Conservation (phyloP, 2,113 vertebrate genomes). For the Proterorhinus semilunaris region DNA sequence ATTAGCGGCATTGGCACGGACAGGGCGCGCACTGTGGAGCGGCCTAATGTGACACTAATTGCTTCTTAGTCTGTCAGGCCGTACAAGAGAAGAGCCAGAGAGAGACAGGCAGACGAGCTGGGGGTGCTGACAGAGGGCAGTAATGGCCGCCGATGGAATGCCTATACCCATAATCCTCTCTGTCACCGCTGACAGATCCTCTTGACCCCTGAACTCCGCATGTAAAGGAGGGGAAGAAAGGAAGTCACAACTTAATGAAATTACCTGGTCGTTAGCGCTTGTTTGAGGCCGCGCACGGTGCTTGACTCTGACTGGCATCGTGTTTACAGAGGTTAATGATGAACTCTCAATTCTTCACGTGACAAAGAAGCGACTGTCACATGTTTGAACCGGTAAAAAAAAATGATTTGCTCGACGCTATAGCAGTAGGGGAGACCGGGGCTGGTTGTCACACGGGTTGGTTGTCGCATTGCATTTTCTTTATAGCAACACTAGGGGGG, state of each 20-base stretch:
- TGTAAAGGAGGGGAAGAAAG: slow-evolving; percentile 70
- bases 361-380: background rate
- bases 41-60: slow-evolving; percentile 82
- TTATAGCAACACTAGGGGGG: no score
- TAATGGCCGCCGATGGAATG: slow-evolving; percentile 78
- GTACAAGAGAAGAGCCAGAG: slow-evolving; percentile 68
- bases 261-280: slow-evolving; percentile 53
- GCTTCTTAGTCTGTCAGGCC: slow-evolving; percentile 74
- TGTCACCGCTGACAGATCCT: slow-evolving; percentile 78
- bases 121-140: slow-evolving; percentile 69
- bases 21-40: slow-evolving; percentile 66
- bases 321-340: slow-evolving; percentile 13
- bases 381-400: no score
- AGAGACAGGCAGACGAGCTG: slow-evolving; percentile 60
- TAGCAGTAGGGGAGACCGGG: no score
- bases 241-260: slow-evolving; percentile 76
- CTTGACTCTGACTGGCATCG: slow-evolving; percentile 33
- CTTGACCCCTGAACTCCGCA: slow-evolving; percentile 76
- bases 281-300: slow-evolving; percentile 31
- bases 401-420: no score
- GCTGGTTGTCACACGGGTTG: no score
- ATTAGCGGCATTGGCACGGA: slow-evolving; percentile 38
- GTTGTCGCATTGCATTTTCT: no score
- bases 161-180: slow-evolving; percentile 78
- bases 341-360: slow-evolving; percentile 3